Percentiles rank a stretch among this genome's conserved stretches.
Conservation (phyloP, 2,888 invertebrate species). For the Mongoloraphidia duomilia region DNA sequence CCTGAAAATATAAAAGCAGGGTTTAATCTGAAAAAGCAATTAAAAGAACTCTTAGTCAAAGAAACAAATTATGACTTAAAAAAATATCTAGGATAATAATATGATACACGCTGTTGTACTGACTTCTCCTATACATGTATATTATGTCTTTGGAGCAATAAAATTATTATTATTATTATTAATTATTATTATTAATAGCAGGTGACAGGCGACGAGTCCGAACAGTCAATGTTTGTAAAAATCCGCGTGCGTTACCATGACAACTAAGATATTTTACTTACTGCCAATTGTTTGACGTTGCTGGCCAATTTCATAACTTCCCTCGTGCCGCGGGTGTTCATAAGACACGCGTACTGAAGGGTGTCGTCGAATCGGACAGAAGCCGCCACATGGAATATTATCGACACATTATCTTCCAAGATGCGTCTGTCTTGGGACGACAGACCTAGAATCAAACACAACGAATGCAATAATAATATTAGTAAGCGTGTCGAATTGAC, state of each 20-base stretch:
- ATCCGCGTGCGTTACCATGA: slow-evolving; percentile 17
- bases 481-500: background rate
- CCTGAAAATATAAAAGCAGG: too few species aligned
- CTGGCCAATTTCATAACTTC: slow-evolving; percentile 46
- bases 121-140: too few species aligned
- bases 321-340: slow-evolving; percentile 50
- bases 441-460: slow-evolving; percentile 29
- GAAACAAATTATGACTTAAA: too few species aligned
- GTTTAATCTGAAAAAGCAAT: too few species aligned
- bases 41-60: too few species aligned
- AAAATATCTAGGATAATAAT: too few species aligned
- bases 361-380: slow-evolving; percentile 75
- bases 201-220: too few species aligned
- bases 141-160: too few species aligned
- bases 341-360: slow-evolving; percentile 43
- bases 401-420: slow-evolving; percentile 41
- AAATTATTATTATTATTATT: background rate
- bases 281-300: slow-evolving; percentile 36
- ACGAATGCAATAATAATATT: background rate
- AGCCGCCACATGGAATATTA: slow-evolving; percentile 68
- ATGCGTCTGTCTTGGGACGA: slow-evolving; percentile 34
- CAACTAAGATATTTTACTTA: slow-evolving; percentile 19
- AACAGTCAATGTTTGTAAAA: too few species aligned
- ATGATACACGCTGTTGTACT: too few species aligned
- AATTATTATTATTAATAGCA: too few species aligned